A percentile compares a stretch with the other conserved stretches of the same genome.
These are phyloP conservation scores for Heteromyza rotundicornis DNA, from an alignment of 2,888 invertebrate species.

Conservation along the genomic window DNA sequence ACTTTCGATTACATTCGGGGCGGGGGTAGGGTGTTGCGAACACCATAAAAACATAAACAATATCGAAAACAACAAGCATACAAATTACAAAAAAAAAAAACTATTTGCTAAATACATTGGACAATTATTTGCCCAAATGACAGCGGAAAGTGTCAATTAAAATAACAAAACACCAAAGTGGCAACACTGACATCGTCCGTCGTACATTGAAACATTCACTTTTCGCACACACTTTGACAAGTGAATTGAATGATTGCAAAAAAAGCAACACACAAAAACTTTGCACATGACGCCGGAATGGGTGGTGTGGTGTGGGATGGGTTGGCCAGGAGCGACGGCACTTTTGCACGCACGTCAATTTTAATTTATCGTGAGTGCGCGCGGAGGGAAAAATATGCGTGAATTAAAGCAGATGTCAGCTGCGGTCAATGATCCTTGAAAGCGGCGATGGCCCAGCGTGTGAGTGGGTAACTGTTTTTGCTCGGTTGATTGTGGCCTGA, in stretches of 20 bases:
- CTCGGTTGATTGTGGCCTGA: slow-evolving; percentile 2
- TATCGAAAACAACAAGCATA: neutral
- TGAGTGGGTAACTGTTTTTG: neutral
- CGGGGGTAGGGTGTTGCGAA: no score
- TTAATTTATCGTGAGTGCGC: slow-evolving; percentile 12
- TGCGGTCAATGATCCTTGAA: slow-evolving; percentile 36
- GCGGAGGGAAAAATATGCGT: slow-evolving; percentile 23
- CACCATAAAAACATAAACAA: no score
- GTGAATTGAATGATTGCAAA: neutral
- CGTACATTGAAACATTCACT: neutral
- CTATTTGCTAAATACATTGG: neutral
- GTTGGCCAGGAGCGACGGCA: no score
- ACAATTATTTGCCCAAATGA: slow-evolving; percentile 20
- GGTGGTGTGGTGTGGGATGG: neutral
- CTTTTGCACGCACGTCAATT: slow-evolving; percentile 10
- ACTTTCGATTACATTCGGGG: no score
- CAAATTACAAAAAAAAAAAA: neutral
- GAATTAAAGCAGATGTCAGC: slow-evolving; percentile 37
- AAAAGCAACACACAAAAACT: neutral
- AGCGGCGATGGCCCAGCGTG: slow-evolving; percentile 4
- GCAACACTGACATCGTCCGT: slow-evolving; percentile 30
- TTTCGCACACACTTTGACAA: neutral
- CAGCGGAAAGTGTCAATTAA: slow-evolving; percentile 55
- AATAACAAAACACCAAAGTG: slow-evolving; percentile 27
- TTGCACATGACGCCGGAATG: neutral